Evolutionary conservation across 2,797 vertebrate species (phyloP).

Genomic region (Catharus ustulatus): DNA sequence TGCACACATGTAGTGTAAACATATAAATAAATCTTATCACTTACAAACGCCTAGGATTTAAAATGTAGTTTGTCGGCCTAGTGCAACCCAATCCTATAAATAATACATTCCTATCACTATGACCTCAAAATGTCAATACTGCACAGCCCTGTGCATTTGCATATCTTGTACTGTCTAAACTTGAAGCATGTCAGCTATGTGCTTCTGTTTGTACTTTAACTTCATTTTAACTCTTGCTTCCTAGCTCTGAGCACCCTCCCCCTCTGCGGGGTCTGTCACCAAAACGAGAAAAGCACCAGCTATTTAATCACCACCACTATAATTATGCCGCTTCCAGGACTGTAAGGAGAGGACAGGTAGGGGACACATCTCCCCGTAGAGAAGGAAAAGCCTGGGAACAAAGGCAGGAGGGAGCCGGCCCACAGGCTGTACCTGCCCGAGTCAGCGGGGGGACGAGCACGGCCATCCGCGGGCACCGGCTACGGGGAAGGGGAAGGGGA

Average conservation of each 20-base stretch:
- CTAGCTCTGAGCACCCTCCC: neutral
- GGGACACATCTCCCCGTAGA: neutral
- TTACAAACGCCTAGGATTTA: constrained; percentile 30
- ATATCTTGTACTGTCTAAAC: constrained; percentile 70
- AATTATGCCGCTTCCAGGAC: neutral
- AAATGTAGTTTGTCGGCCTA: constrained; percentile 62
- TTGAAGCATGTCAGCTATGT: constrained; percentile 72
- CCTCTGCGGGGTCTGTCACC: neutral
- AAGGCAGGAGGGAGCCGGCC: neutral
- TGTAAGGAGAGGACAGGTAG: neutral
- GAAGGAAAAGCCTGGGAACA: neutral
- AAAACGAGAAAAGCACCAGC: neutral
- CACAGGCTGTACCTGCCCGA: neutral
- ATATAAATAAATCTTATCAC: neutral
- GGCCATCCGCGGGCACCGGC: neutral
- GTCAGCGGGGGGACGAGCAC: neutral
- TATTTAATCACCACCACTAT: neutral
- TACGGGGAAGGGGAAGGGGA: neutral
- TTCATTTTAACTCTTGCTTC: constrained; percentile 56
- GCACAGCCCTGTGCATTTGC: constrained; percentile 60
- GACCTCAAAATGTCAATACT: constrained; percentile 77
- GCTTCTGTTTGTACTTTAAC: constrained; percentile 70
- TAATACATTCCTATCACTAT: constrained; percentile 76
- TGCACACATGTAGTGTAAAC: neutral
- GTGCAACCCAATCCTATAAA: constrained; percentile 70